These are phyloP conservation scores for Polietes domitor DNA, from an alignment of 2,888 invertebrate genomes.

Conservation along the genomic window DNA sequence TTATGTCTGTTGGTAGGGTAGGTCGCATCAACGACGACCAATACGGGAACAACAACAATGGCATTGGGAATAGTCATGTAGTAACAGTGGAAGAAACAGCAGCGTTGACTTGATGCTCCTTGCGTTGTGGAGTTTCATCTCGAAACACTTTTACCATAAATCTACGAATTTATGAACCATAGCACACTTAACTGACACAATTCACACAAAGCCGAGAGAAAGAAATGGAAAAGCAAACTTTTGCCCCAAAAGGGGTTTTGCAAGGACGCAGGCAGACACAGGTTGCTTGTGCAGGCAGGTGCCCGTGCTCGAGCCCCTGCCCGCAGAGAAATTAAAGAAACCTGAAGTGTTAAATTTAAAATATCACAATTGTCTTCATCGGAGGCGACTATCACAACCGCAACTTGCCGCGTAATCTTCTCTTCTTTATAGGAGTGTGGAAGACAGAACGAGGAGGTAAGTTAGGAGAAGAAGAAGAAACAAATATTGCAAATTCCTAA, in stretches of 20 bases:
- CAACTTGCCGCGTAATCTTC: neutral
- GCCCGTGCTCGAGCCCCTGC: no score
- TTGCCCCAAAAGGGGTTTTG: constrained; percentile 1
- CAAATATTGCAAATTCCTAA: no score
- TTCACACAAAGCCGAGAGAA: constrained; percentile 59
- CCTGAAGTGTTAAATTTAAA: constrained; percentile 3
- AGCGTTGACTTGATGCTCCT: constrained; percentile 56
- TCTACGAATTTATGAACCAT: constrained; percentile 67
- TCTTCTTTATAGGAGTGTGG: no score
- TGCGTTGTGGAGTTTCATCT: constrained; percentile 54
- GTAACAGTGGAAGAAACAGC: constrained; percentile 37
- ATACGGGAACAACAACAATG: constrained; percentile 25
- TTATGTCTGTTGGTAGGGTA: constrained; percentile 37
- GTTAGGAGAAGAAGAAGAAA: no score
- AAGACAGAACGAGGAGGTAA: no score
- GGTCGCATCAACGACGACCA: constrained; percentile 7
- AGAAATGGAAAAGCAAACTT: constrained; percentile 54
- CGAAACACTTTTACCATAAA: constrained; percentile 66
- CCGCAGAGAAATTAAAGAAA: neutral
- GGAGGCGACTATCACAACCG: neutral
- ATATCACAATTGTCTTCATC: neutral
- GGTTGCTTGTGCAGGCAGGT: neutral
- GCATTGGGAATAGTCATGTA: constrained; percentile 24
- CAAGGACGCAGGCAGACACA: no score
- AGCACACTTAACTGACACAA: constrained; percentile 67